Evolutionary conservation across 2,888 invertebrate genomes (phyloP).

Genomic region (Itoplectis maculator): DNA sequence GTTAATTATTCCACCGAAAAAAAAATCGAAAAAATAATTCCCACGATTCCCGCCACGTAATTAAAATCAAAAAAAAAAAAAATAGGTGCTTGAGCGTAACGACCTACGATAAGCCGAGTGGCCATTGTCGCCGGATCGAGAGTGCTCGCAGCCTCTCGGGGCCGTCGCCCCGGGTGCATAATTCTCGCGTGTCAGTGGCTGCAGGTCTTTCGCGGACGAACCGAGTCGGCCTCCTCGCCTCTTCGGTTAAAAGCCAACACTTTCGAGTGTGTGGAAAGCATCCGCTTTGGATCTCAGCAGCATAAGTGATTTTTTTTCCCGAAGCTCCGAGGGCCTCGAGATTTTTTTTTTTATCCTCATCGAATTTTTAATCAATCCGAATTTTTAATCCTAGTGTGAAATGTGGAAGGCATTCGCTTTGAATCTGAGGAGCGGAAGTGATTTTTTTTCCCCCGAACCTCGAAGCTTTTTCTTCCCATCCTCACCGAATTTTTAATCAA

Average conservation of each 20-base stretch:
- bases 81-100: background rate
- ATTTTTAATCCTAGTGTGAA: no score
- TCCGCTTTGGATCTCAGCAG: conserved; percentile 66
- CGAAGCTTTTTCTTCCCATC: no score
- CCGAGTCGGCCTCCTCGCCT: conserved; percentile 53
- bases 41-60: background rate
- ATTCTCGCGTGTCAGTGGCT: conserved; percentile 44
- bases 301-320: no score
- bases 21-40: conserved; percentile 1
- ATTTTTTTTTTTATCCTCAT: no score
- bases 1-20: no score
- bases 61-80: background rate
- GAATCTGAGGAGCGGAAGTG: no score
- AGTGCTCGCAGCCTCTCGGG: background rate
- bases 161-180: conserved; percentile 16
- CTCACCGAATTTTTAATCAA: no score
- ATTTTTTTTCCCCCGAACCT: no score
- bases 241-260: conserved; percentile 67
- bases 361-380: no score
- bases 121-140: conserved; percentile 12
- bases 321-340: no score
- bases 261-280: conserved; percentile 62
- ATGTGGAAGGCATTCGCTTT: no score
- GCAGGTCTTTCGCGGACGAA: conserved; percentile 62
- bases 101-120: background rate